These are phyloP conservation scores for Thysanoteuthis rhombus DNA, from an alignment of 2,888 invertebrate species.

Conservation along the genomic window DNA sequence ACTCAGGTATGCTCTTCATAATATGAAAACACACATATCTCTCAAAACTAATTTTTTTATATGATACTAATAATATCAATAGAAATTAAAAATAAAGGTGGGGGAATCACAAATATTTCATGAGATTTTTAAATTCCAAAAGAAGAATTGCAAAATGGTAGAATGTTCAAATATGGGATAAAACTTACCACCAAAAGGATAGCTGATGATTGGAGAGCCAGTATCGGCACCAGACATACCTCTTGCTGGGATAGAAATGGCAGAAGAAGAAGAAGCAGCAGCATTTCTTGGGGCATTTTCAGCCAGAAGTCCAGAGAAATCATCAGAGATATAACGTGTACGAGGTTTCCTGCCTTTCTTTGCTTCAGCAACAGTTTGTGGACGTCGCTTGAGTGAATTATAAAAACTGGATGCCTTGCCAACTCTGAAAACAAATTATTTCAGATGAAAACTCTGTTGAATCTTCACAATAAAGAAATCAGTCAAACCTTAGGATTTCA, in stretches of 20 bases:
- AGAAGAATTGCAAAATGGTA: not conserved
- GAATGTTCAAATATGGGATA: too few species aligned
- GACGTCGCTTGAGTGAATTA: constrained; percentile 33
- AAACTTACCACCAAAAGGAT: constrained; percentile 42
- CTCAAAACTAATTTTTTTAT: too few species aligned
- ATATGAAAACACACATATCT: too few species aligned
- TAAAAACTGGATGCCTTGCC: constrained; percentile 24
- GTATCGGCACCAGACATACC: constrained; percentile 45
- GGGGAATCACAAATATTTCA: too few species aligned
- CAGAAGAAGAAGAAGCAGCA: constrained; percentile 40
- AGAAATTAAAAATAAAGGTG: too few species aligned
- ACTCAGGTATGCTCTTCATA: too few species aligned
- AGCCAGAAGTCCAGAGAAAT: constrained; percentile 40
- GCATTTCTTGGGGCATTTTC: constrained; percentile 37
- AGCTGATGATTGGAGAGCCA: constrained; percentile 47
- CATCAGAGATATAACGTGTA: constrained; percentile 48
- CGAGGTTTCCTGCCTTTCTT: constrained; percentile 42
- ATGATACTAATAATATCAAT: too few species aligned
- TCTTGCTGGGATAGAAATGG: constrained; percentile 43
- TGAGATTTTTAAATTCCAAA: not conserved
- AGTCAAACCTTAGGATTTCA: too few species aligned
- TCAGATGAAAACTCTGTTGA: too few species aligned
- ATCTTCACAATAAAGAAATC: too few species aligned
- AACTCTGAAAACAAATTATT: not conserved
- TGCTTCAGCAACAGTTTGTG: constrained; percentile 48